Evolutionary conservation across 1,140 invertebrate species (phyloP).

Genomic region (Heterodera carotae): DNA sequence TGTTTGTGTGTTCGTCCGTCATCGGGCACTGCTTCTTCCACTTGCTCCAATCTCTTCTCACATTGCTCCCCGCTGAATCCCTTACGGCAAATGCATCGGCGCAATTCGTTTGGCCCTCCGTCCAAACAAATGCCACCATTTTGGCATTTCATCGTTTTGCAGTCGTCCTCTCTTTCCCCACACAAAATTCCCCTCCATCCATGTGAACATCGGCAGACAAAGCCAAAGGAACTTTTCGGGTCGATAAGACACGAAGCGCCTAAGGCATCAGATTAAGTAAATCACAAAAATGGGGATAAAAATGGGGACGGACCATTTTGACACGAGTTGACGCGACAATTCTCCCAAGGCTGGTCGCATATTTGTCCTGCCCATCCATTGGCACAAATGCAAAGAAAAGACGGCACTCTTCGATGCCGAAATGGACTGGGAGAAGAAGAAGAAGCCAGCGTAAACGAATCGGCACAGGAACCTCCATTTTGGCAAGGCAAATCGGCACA

Average conservation of each 20-base stretch:
- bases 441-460: background rate
- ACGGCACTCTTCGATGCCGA: background rate
- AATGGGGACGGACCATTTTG: constrained; percentile 31
- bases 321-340: constrained; percentile 24
- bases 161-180: constrained; percentile 29
- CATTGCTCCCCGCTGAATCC: constrained; percentile 22
- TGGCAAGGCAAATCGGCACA: constrained; percentile 36
- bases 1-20: background rate
- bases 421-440: constrained; percentile 13
- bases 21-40: background rate
- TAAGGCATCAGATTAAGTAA: constrained; percentile 19
- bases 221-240: constrained; percentile 20
- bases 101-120: constrained; percentile 34
- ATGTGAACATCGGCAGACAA: constrained; percentile 24
- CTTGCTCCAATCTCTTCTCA: constrained; percentile 30
- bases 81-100: constrained; percentile 26
- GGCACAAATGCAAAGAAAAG: constrained; percentile 34
- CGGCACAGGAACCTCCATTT: constrained; percentile 40
- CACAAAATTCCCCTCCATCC: constrained; percentile 31
- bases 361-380: constrained; percentile 33
- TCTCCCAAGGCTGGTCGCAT: constrained; percentile 13
- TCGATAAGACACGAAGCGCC: constrained; percentile 36
- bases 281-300: constrained; percentile 4
- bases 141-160: constrained; percentile 26
- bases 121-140: constrained; percentile 37